Evolutionary conservation across 2,797 vertebrate genomes (phyloP).

Genomic region (Microctenopoma steveboyesi): DNA sequence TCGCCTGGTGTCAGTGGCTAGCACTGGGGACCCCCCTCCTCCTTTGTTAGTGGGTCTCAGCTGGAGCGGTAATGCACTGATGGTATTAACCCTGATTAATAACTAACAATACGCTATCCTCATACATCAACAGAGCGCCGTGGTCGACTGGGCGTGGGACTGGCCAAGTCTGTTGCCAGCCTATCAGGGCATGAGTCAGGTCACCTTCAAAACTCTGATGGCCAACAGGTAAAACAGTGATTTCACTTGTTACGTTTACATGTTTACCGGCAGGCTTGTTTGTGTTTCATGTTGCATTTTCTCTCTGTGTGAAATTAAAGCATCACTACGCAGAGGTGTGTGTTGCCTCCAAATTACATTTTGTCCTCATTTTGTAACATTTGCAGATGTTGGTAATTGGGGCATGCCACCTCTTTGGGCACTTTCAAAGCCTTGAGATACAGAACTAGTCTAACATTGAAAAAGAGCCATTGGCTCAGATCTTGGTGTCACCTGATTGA

Average conservation of each 20-base stretch:
- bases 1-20: conserved; percentile 84
- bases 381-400: conserved; percentile 14
- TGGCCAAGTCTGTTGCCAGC: conserved; percentile 90
- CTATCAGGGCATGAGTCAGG: conserved; percentile 86
- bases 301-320: conserved; percentile 20
- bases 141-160: conserved; percentile 91
- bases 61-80: conserved; percentile 94
- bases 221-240: conserved; percentile 90
- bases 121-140: conserved; percentile 92
- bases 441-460: conserved; percentile 23
- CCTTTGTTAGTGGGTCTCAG: conserved; percentile 90
- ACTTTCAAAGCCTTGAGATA: conserved; percentile 20
- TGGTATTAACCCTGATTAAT: conserved; percentile 97
- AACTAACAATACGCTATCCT: conserved; percentile 90
- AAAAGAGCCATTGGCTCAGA: conserved; percentile 43
- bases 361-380: conserved; percentile 30
- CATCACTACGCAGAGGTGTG: neutral
- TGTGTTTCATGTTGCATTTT: conserved; percentile 20
- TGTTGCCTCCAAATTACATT: conserved; percentile 8
- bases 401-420: conserved; percentile 7
- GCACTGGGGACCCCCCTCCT: conserved; percentile 84
- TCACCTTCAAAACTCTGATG: conserved; percentile 91
- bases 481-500: conserved; percentile 73
- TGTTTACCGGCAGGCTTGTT: neutral
- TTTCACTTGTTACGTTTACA: conserved; percentile 35